Percentiles rank a stretch among this genome's conserved stretches.
Conservation (phyloP, 2,113 vertebrate species). For the Brienomyrus longianalis region DNA sequence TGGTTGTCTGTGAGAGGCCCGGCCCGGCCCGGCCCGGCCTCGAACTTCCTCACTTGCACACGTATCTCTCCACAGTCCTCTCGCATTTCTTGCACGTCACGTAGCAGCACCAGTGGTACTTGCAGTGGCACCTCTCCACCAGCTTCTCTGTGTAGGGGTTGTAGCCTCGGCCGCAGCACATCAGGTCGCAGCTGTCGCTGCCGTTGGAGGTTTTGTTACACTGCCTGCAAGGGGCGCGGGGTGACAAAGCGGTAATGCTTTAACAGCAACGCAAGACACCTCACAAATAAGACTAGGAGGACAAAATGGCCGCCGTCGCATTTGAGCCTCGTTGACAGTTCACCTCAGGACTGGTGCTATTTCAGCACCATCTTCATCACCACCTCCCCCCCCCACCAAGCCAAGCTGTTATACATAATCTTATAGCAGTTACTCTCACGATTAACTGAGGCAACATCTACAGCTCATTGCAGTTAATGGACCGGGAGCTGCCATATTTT, state of each 20-base stretch:
- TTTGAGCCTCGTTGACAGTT: neutral
- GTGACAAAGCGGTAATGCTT: slow-evolving; percentile 7
- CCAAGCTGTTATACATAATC: neutral
- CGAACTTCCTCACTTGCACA: slow-evolving; percentile 81
- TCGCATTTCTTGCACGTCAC: slow-evolving; percentile 96
- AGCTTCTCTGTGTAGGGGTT: slow-evolving; percentile 94
- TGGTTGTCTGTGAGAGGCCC: slow-evolving; percentile 46
- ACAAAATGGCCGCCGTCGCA: neutral
- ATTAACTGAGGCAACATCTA: slow-evolving; percentile 39
- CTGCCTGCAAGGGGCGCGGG: slow-evolving; percentile 61
- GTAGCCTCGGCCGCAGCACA: slow-evolving; percentile 97
- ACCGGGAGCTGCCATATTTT: slow-evolving; percentile 33
- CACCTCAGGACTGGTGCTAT: neutral
- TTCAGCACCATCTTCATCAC: neutral
- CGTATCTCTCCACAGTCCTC: slow-evolving; percentile 84
- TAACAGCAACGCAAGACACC: neutral
- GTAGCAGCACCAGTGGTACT: slow-evolving; percentile 99
- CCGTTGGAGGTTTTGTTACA: slow-evolving; percentile 94
- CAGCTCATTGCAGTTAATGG: slow-evolving; percentile 40
- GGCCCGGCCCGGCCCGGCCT: slow-evolving; percentile 6
- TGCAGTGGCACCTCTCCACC: slow-evolving; percentile 94
- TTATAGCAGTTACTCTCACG: slow-evolving; percentile 28
- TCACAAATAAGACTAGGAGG: neutral
- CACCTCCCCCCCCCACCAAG: no score
- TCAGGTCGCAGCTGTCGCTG: slow-evolving; percentile 96